Base-by-base conservation (phyloP, 2,888 invertebrate species). In the Glyphotaelius pellucidus region DNA sequence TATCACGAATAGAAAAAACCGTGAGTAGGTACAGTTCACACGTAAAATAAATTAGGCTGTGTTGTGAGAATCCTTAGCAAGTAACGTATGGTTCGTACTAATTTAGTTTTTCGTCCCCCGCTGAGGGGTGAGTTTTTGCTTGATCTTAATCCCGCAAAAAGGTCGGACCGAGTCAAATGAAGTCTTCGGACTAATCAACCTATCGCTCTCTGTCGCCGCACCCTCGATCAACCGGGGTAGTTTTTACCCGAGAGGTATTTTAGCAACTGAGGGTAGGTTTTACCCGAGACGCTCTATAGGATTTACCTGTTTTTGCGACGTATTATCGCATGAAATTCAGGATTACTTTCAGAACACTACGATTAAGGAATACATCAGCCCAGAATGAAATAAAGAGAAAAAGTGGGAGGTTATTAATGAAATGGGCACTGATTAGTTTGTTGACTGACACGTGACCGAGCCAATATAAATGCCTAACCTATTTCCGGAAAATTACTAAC, bases 111-210 rank as follows among this genome's bases (percentile, higher is more conserved):
- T 67, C 67, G n/a, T 67, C 67, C 25, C 25, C 25, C 7, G 67
- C 67, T n/a, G n/a, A n/a, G 67, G 67, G 67, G 67, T 9, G 25
- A 12, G 83, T 35, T 83, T 83, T 83, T 83, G 35, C 32, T 83
- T 83, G 83, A 83, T 83, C 83, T 83, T 83, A 83, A 67, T 67
- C 35, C 83, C 83, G 38, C 32, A 83, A 83, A 83, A 83, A 83
- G 83, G 83, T 83, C 35, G 32, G 83, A 83, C 83, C 32, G 35
- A 83, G 83, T 83, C 35, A 83, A 83, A 83, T 83, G 83, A 83
- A 83, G 83, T 83, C 83, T 38, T 38, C 32, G 32, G 83, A 83
- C 83, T 83, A 83, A 83, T 83, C 83, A 83, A 83, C 25, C 35
- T 32, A 83, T 83, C 83, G 32, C 83, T 83, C 35, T 83, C 83